phyloP scores from a whole-genome alignment of 2,797 vertebrate genomes.

The Zenarchopterus dispar region DNA sequence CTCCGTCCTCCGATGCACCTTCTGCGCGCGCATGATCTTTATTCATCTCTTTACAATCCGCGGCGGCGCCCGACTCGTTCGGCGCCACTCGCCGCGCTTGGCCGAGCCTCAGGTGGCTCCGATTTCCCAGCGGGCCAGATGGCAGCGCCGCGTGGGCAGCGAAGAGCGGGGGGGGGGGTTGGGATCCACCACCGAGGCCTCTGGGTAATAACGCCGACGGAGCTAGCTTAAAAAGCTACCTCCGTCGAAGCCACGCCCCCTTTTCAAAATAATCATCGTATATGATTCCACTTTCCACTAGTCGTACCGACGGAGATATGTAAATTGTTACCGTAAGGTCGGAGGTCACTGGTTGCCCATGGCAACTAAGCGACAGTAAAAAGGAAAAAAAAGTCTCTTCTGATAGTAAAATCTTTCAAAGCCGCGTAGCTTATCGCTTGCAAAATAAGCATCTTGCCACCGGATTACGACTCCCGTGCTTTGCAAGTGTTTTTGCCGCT shows the following conservation, averaged over 20 bases:
- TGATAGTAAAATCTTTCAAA: slow-evolving; percentile 76
- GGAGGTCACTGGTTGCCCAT: no score
- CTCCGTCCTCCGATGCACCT: slow-evolving; percentile 35
- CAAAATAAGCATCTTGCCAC: slow-evolving; percentile 80
- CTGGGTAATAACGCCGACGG: slow-evolving; percentile 13
- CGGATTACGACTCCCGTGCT: slow-evolving; percentile 75
- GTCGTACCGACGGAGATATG: no score
- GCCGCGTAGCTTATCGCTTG: slow-evolving; percentile 75
- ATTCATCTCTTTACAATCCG: slow-evolving; percentile 67
- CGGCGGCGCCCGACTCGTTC: slow-evolving; percentile 72
- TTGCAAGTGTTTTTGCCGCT: slow-evolving; percentile 64
- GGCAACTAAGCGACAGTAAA: slow-evolving; percentile 68
- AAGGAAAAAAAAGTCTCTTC: slow-evolving; percentile 56
- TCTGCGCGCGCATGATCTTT: slow-evolving; percentile 58
- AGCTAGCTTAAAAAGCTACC: no score
- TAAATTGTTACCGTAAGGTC: no score
- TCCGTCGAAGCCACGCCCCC: no score
- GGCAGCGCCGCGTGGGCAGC: slow-evolving; percentile 77
- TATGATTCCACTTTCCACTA: no score
- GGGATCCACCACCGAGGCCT: no score
- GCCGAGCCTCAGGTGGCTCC: slow-evolving; percentile 77
- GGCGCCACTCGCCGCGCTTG: slow-evolving; percentile 74
- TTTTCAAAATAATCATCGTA: no score
- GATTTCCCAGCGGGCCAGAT: slow-evolving; percentile 84
- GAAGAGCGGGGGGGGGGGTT: no score